Conservation (phyloP, 2,797 vertebrate genomes). For the Limnodromus scolopaceus region DNA sequence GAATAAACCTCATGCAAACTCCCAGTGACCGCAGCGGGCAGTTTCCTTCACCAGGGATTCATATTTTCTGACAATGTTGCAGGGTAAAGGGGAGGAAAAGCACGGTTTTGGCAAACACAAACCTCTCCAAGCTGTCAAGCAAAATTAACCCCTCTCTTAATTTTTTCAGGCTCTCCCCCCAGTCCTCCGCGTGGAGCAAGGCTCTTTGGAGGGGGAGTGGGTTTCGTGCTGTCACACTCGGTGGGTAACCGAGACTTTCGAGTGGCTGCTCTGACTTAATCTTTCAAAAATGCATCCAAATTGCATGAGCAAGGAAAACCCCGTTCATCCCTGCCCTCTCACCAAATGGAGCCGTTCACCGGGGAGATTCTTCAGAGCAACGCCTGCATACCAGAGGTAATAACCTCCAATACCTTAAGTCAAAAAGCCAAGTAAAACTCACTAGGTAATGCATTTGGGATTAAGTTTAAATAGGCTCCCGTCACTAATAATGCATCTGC, state of each 20-base stretch:
- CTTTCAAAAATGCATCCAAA: slow-evolving; percentile 26
- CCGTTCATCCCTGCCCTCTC: neutral
- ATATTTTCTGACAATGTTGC: neutral
- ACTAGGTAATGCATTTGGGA: slow-evolving; percentile 75
- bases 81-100: neutral
- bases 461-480: slow-evolving; percentile 69
- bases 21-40: accelerated
- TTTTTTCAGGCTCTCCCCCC: neutral
- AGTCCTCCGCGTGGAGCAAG: accelerated
- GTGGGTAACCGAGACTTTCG: neutral
- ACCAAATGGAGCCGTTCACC: neutral
- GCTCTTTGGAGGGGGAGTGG: neutral
- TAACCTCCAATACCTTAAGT: slow-evolving; percentile 41
- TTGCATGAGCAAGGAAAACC: neutral
- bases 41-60: neutral
- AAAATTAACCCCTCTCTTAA: neutral
- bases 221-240: neutral
- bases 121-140: neutral
- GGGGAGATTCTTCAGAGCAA: neutral
- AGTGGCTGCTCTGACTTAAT: slow-evolving; percentile 41
- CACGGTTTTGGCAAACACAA: neutral
- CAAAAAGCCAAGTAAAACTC: slow-evolving; percentile 9
- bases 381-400: slow-evolving; percentile 29
- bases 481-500: slow-evolving; percentile 52
- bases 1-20: neutral